phyloP scores from a whole-genome alignment of 1,140 invertebrate genomes.

The Magallana gigas region DNA sequence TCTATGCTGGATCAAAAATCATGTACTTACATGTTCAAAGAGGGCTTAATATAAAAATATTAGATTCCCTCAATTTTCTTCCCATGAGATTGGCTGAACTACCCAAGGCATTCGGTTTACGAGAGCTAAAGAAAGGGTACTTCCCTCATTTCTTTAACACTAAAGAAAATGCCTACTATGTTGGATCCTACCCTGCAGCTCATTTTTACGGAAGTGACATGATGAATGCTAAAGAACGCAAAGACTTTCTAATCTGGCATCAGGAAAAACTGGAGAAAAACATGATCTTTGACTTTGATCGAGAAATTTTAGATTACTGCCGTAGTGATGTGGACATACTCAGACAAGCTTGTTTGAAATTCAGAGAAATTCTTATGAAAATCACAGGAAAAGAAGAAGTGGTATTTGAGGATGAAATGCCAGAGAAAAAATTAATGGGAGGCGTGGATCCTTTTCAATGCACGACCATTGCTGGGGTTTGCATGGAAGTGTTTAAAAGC shows the following conservation, averaged over 20 bases:
- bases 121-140: constrained; percentile 55
- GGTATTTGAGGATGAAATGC: constrained; percentile 9
- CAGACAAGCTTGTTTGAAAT: constrained; percentile 43
- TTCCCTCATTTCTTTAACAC: constrained; percentile 58
- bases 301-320: constrained; percentile 52
- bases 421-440: background rate
- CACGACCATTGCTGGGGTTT: constrained; percentile 56
- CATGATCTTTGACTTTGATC: constrained; percentile 45
- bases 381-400: constrained; percentile 17
- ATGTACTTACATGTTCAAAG: constrained; percentile 19
- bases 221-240: constrained; percentile 36
- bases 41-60: constrained; percentile 31
- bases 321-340: constrained; percentile 54
- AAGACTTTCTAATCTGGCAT: constrained; percentile 56
- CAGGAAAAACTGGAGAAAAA: background rate
- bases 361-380: constrained; percentile 48
- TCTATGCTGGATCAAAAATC: constrained; percentile 44
- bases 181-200: constrained; percentile 39
- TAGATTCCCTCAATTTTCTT: constrained; percentile 44
- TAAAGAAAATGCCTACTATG: constrained; percentile 43
- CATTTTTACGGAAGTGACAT: constrained; percentile 40
- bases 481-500: constrained; percentile 51
- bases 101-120: constrained; percentile 46
- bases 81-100: constrained; percentile 46
- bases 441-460: constrained; percentile 55